These are phyloP conservation scores for Apamea epomidion DNA, from an alignment of 2,888 invertebrate species.

Conservation along the genomic window DNA sequence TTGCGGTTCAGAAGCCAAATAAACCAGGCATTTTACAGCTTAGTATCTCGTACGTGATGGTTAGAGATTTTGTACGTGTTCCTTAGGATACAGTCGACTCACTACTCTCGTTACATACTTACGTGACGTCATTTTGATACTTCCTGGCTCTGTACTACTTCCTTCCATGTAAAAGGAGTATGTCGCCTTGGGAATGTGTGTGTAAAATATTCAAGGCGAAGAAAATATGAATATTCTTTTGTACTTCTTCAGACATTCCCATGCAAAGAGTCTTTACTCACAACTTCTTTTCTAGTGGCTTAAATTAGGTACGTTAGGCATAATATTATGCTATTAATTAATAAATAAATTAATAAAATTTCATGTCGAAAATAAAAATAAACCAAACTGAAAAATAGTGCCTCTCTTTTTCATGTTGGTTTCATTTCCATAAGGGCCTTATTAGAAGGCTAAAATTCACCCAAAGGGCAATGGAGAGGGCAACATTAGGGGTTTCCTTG, in stretches of 20 bases:
- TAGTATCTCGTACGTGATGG: conserved; percentile 41
- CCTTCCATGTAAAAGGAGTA: conserved; percentile 1
- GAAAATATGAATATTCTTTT: conserved; percentile 21
- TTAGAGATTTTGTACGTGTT: conserved; percentile 24
- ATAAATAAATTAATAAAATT: neutral
- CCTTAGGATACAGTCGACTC: conserved; percentile 10
- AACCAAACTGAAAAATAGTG: neutral
- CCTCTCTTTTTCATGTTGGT: neutral
- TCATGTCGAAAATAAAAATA: neutral
- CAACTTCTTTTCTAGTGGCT: neutral
- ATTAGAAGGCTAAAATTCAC: neutral
- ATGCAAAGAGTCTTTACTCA: neutral
- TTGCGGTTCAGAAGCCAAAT: conserved; percentile 13
- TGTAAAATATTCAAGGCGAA: conserved; percentile 33
- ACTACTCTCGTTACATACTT: conserved; percentile 40
- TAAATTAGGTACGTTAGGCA: neutral
- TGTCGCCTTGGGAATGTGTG: conserved; percentile 4
- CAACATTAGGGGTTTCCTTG: too few relatives aligned
- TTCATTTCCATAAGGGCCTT: neutral
- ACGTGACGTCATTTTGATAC: conserved; percentile 49
- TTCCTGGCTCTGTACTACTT: conserved; percentile 31
- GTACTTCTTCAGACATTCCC: neutral
- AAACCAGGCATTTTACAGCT: conserved; percentile 26
- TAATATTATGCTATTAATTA: neutral
- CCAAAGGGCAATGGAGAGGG: neutral